Evolutionary conservation across 1,140 invertebrate species (phyloP).

Genomic region (Cydia strobilella): DNA sequence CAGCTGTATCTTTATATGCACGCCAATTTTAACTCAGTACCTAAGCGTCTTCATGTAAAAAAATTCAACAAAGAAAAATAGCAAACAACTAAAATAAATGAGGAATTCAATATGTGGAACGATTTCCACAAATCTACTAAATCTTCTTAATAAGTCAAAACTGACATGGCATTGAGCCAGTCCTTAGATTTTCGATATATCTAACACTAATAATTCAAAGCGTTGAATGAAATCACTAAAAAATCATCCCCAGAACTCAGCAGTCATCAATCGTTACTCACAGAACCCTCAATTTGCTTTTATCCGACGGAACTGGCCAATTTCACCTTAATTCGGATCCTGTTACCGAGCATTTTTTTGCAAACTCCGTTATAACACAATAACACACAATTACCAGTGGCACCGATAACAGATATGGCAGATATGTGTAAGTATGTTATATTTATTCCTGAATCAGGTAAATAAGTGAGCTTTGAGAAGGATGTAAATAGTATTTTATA

Average conservation of each 20-base stretch:
- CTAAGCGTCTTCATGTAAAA: too few relatives aligned
- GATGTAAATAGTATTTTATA: not conserved
- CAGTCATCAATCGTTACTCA: not conserved
- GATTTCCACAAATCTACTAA: too few relatives aligned
- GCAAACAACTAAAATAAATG: too few relatives aligned
- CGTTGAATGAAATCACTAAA: not conserved
- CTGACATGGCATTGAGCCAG: not conserved
- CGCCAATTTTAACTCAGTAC: too few relatives aligned
- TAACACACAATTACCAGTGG: conserved; percentile 14
- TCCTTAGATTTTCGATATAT: too few relatives aligned
- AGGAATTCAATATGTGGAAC: too few relatives aligned
- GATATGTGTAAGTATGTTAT: not conserved
- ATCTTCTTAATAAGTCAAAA: too few relatives aligned
- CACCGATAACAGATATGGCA: not conserved
- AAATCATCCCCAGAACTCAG: too few relatives aligned
- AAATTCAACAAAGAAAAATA: too few relatives aligned
- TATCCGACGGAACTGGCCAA: not conserved
- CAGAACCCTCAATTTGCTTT: not conserved
- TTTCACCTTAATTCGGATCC: conserved; percentile 14
- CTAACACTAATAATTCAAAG: too few relatives aligned
- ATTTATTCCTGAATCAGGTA: conserved; percentile 14
- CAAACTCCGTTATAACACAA: conserved; percentile 18
- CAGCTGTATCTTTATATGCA: too few relatives aligned
- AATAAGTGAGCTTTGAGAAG: conserved; percentile 25
- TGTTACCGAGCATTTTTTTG: conserved; percentile 6